Conservation (phyloP, 2,888 invertebrate genomes). For the Mellilla xanthometata region DNA sequence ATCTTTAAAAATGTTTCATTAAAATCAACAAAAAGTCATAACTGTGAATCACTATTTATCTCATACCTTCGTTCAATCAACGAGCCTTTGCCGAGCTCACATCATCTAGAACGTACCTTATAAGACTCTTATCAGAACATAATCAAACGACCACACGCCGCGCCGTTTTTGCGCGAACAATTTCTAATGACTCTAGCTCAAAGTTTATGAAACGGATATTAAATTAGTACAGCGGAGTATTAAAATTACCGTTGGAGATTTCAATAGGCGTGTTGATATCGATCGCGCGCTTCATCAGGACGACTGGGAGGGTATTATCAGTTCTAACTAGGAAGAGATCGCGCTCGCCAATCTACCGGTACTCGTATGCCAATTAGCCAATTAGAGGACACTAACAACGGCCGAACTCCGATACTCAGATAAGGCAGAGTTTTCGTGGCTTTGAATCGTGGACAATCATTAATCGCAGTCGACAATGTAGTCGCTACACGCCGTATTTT, state of each 20-base stretch:
- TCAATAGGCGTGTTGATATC: constrained; percentile 68
- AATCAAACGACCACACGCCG: constrained; percentile 55
- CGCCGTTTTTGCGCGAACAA: constrained; percentile 54
- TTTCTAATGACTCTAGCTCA: constrained; percentile 44
- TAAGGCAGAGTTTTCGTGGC: constrained; percentile 40
- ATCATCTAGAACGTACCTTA: constrained; percentile 44
- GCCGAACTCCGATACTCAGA: constrained; percentile 31
- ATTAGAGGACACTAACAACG: constrained; percentile 75
- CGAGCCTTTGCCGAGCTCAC: constrained; percentile 32
- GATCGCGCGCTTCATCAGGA: constrained; percentile 74
- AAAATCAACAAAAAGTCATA: constrained; percentile 24
- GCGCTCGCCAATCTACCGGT: constrained; percentile 66
- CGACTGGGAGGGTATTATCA: constrained; percentile 66
- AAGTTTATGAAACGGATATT: constrained; percentile 43
- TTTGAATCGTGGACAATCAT: constrained; percentile 27
- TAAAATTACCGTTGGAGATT: constrained; percentile 61
- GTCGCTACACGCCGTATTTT: constrained; percentile 23
- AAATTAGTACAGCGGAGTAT: constrained; percentile 48
- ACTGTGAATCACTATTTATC: constrained; percentile 36
- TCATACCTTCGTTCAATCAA: constrained; percentile 42
- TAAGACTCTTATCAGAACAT: constrained; percentile 45
- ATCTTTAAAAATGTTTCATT: no score
- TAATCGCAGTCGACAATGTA: constrained; percentile 31
- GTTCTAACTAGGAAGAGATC: constrained; percentile 71
- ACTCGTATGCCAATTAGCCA: constrained; percentile 80